These are phyloP conservation scores for Adoxophyes honmai DNA, from an alignment of 1,140 invertebrate genomes.

Conservation along the genomic window DNA sequence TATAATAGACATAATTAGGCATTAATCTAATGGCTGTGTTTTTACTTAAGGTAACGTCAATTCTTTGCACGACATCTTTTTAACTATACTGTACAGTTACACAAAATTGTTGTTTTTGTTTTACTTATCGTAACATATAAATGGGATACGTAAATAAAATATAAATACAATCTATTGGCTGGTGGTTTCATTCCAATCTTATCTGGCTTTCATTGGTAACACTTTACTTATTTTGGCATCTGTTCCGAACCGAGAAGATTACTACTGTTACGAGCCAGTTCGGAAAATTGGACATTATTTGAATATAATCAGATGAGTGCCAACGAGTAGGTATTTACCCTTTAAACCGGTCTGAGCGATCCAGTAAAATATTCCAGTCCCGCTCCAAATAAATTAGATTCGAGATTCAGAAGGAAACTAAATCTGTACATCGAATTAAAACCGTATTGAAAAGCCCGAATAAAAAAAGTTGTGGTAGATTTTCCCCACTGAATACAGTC, in stretches of 20 bases:
- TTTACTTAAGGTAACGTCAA: constrained; percentile 69
- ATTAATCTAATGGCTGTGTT: constrained; percentile 72
- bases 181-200: no score
- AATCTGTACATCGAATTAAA: background rate
- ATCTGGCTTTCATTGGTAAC: no score
- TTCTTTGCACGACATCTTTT: constrained; percentile 70
- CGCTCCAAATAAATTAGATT: background rate
- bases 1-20: constrained; percentile 42
- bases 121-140: constrained; percentile 44
- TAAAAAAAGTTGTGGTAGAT: background rate
- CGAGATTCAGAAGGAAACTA: background rate
- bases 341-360: background rate
- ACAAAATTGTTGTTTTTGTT: constrained; percentile 45
- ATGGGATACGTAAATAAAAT: constrained; percentile 68
- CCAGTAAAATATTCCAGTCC: background rate
- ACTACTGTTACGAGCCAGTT: no score
- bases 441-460: background rate
- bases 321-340: background rate
- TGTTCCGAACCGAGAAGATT: background rate
- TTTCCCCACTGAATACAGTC: background rate
- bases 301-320: background rate
- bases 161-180: constrained; percentile 29
- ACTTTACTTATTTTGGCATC: no score
- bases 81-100: constrained; percentile 61
- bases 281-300: no score